Evolutionary conservation across 1,140 invertebrate genomes (phyloP).

Genomic region (Sycophaga agraensis): DNA sequence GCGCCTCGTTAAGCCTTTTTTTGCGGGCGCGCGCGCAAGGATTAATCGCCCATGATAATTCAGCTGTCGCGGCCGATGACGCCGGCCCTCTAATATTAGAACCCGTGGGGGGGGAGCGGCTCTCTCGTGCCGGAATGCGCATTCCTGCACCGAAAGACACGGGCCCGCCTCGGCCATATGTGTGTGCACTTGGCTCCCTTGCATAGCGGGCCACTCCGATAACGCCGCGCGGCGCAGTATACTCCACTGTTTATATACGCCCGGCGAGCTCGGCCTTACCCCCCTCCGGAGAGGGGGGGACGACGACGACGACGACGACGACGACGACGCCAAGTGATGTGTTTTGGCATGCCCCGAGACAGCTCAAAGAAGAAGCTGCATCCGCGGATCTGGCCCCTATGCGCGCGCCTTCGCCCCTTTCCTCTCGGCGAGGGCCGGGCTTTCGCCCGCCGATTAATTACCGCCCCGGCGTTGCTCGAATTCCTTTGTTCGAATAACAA

Average conservation of each 20-base stretch:
- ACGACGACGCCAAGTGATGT: background rate
- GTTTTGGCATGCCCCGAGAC: no score
- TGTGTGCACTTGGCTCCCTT: background rate
- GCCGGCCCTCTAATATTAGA: constrained; percentile 25
- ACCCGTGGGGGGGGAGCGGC: background rate
- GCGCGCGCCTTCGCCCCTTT: no score
- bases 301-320: background rate
- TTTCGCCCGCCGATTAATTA: no score
- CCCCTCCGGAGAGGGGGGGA: no score
- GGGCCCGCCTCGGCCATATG: background rate
- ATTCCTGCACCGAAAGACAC: constrained; percentile 3
- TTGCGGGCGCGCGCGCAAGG: background rate
- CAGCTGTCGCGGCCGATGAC: constrained; percentile 26
- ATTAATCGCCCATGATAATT: constrained; percentile 28
- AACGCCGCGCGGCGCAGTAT: constrained; percentile 1
- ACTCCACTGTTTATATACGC: constrained; percentile 18
- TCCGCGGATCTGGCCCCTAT: no score
- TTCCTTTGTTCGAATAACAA: no score
- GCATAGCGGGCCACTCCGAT: background rate
- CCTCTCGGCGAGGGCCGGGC: no score
- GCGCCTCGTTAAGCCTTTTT: no score
- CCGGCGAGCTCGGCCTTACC: background rate
- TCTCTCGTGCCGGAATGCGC: constrained; percentile 13
- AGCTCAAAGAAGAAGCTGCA: no score
- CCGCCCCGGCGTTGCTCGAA: no score